Conservation (phyloP, 2,113 vertebrate species). For the Menura novaehollandiae region DNA sequence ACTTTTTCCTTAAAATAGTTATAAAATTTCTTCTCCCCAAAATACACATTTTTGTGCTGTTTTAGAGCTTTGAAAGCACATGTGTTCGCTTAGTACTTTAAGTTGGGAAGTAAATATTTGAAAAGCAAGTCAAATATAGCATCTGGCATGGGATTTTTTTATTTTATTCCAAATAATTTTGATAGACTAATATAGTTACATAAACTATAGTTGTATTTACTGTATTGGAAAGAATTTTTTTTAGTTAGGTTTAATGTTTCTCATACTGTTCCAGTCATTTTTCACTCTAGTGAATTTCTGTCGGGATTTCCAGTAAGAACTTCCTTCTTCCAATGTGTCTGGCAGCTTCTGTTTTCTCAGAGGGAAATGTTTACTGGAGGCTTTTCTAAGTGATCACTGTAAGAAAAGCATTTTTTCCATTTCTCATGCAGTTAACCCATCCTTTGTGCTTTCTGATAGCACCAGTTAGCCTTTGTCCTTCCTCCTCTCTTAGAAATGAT, state of each 20-base stretch:
- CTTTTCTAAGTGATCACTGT: neutral
- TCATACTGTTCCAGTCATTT: neutral
- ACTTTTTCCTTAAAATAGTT: neutral
- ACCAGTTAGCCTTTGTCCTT: neutral
- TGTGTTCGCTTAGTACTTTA: neutral
- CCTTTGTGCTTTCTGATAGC: neutral
- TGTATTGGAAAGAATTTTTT: neutral
- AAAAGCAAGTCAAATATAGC: neutral
- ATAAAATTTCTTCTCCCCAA: neutral
- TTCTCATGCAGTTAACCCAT: neutral
- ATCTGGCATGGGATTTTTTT: neutral
- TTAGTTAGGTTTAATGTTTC: neutral
- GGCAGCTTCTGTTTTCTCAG: neutral
- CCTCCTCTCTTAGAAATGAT: neutral
- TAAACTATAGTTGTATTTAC: neutral
- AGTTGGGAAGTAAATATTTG: neutral
- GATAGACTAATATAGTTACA: neutral
- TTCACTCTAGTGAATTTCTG: neutral
- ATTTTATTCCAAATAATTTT: neutral
- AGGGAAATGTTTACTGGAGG: neutral
- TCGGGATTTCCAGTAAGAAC: neutral
- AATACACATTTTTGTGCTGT: neutral
- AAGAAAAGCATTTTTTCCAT: neutral
- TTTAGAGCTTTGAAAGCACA: neutral
- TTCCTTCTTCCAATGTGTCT: neutral